Conservation (phyloP, 2,113 vertebrate species). For the Mesoclemmys tuberculata region DNA sequence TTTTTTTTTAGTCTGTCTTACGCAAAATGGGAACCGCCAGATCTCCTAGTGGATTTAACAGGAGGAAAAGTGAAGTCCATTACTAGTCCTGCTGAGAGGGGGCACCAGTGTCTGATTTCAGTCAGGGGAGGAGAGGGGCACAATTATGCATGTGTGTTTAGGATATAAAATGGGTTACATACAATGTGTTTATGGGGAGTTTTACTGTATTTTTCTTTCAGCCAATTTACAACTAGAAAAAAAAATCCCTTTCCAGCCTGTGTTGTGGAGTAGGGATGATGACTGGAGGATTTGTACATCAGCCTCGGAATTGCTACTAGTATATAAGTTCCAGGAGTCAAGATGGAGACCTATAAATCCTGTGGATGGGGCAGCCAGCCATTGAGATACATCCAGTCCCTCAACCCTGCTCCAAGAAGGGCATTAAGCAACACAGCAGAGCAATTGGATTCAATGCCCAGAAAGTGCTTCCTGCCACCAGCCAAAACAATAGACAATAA, state of each 20-base stretch:
- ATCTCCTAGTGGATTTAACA: background rate
- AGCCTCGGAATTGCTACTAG: constrained; percentile 45
- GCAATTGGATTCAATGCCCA: background rate
- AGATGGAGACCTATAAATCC: background rate
- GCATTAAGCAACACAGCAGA: background rate
- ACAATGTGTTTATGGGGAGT: background rate
- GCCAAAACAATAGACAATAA: constrained; percentile 16
- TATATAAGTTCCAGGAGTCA: background rate
- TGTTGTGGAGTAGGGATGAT: background rate
- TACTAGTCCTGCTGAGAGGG: accelerated
- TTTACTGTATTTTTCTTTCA: constrained; percentile 23
- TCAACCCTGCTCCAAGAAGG: background rate
- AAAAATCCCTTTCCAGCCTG: background rate
- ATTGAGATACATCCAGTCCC: background rate
- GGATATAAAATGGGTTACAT: background rate
- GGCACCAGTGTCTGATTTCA: constrained; percentile 1
- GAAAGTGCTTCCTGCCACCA: constrained; percentile 47
- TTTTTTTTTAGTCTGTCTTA: background rate
- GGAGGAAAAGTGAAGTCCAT: background rate
- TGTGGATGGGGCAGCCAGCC: background rate
- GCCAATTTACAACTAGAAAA: constrained; percentile 7
- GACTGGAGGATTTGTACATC: background rate
- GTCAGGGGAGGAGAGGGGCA: background rate
- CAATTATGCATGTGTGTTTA: background rate
- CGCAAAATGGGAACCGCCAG: background rate